phyloP scores from a whole-genome alignment of 1,140 invertebrate genomes.

The Sesamia nonagrioides region DNA sequence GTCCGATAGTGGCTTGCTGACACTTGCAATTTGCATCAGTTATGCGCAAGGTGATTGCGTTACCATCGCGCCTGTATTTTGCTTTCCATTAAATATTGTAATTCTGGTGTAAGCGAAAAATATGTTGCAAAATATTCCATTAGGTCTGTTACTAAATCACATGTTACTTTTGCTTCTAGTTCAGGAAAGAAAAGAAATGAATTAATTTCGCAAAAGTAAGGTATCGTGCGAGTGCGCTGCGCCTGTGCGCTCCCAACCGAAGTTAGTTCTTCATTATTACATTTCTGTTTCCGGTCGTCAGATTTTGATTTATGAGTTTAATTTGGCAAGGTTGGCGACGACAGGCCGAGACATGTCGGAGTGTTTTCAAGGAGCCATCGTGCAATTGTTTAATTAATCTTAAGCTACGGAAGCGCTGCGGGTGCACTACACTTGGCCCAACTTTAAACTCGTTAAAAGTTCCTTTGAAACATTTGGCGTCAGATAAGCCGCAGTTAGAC shows the following conservation, averaged over 20 bases:
- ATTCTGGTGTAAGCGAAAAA: not conserved
- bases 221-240: slow-evolving; percentile 8
- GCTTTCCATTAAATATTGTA: slow-evolving; percentile 26
- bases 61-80: slow-evolving; percentile 5
- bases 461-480: slow-evolving; percentile 87
- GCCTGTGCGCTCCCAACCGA: slow-evolving; percentile 61
- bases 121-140: slow-evolving; percentile 15
- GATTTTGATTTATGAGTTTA: slow-evolving; percentile 87
- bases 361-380: slow-evolving; percentile 86
- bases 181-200: slow-evolving; percentile 42
- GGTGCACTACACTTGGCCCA: slow-evolving; percentile 85
- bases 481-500: slow-evolving; percentile 85
- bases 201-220: slow-evolving; percentile 51
- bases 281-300: slow-evolving; percentile 83
- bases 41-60: slow-evolving; percentile 49
- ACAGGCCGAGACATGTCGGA: slow-evolving; percentile 86
- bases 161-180: slow-evolving; percentile 37
- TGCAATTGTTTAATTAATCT: slow-evolving; percentile 88
- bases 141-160: slow-evolving; percentile 24
- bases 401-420: slow-evolving; percentile 79
- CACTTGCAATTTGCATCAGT: slow-evolving; percentile 59
- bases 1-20: slow-evolving; percentile 51
- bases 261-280: slow-evolving; percentile 83
- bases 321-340: slow-evolving; percentile 86
- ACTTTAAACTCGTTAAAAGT: slow-evolving; percentile 88